Percentiles rank a stretch among this genome's conserved stretches.
These are phyloP conservation scores for Cyanoramphus novaezelandiae DNA, from an alignment of 2,113 vertebrate genomes.

Conservation along the genomic window DNA sequence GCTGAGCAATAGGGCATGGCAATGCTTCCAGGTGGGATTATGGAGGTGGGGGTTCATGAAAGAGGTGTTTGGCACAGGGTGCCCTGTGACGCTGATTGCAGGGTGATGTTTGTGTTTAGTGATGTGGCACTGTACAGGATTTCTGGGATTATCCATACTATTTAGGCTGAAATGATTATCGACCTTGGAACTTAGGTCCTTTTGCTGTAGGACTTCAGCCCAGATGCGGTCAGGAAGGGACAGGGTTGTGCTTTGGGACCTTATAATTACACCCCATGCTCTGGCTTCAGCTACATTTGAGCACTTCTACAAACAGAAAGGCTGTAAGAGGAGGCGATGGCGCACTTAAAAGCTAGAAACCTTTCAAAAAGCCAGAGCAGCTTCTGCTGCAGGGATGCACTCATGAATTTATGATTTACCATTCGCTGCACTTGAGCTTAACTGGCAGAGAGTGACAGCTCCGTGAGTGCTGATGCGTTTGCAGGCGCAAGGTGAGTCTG, in stretches of 20 bases:
- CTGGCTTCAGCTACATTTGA: neutral
- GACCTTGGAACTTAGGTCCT: neutral
- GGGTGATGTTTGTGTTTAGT: neutral
- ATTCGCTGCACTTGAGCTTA: neutral
- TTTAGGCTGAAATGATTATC: neutral
- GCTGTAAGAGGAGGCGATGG: neutral
- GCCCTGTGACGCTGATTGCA: neutral
- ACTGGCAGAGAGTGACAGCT: neutral
- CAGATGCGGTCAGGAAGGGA: neutral
- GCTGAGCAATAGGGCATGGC: neutral
- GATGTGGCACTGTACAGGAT: neutral
- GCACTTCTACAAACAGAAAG: neutral
- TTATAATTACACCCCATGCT: neutral
- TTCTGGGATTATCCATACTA: neutral
- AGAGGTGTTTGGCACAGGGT: neutral
- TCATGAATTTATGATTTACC: neutral
- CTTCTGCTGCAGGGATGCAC: neutral
- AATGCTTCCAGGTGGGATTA: neutral
- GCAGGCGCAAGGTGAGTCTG: neutral
- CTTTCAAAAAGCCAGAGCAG: neutral
- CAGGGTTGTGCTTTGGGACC: neutral
- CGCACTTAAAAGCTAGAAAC: neutral
- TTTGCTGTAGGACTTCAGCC: neutral
- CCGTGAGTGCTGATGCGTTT: neutral
- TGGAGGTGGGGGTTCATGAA: neutral